These are phyloP conservation scores for Pycnomerus fuliginosus DNA, from an alignment of 2,888 invertebrate genomes.

Conservation along the genomic window DNA sequence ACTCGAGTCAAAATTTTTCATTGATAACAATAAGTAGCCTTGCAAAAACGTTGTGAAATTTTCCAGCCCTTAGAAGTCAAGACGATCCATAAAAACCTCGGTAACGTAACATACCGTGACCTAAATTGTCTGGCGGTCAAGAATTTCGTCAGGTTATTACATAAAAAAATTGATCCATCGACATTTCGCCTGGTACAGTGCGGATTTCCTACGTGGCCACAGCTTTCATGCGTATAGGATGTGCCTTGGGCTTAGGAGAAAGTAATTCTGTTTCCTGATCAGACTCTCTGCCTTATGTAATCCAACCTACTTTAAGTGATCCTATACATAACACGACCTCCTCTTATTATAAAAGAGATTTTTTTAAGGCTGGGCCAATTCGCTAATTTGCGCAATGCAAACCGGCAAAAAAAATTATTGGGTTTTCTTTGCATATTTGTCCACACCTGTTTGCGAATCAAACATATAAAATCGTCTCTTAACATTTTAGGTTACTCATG, in stretches of 20 bases:
- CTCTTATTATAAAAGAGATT: not conserved
- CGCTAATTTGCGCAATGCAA: too few species aligned
- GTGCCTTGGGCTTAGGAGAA: conserved; percentile 34
- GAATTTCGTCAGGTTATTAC: conserved; percentile 3
- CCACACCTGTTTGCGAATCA: too few species aligned
- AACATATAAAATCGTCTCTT: too few species aligned
- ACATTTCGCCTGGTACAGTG: conserved; percentile 2
- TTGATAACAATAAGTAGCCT: too few species aligned
- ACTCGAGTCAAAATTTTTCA: too few species aligned
- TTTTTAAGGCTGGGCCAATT: too few species aligned
- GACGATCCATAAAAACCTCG: not conserved
- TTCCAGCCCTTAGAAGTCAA: too few species aligned
- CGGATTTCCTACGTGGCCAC: conserved; percentile 10
- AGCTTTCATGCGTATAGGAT: conserved; percentile 32
- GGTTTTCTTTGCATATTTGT: too few species aligned
- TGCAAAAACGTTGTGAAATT: too few species aligned
- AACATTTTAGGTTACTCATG: too few species aligned
- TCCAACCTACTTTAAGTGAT: conserved; percentile 30
- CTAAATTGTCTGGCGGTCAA: not conserved
- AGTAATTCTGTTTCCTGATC: conserved; percentile 36
- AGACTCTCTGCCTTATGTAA: conserved; percentile 32
- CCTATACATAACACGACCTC: conserved; percentile 11
- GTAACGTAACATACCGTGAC: not conserved
- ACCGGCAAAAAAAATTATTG: too few species aligned
- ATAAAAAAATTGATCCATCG: conserved; percentile 3